Evolutionary conservation across 2,888 invertebrate species (phyloP).

Genomic region (Trissolcus brochymenae): DNA sequence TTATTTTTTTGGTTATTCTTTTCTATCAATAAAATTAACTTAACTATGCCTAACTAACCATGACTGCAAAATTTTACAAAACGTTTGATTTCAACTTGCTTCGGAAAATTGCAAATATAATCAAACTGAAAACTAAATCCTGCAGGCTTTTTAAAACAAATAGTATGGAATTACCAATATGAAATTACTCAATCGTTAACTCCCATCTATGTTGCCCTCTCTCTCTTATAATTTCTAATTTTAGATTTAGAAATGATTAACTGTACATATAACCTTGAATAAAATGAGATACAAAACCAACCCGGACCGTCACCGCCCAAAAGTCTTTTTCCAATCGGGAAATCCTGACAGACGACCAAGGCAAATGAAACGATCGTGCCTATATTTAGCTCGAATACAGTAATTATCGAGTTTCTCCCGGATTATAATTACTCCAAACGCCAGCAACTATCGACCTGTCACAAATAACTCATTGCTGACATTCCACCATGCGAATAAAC

Average conservation of each 20-base stretch:
- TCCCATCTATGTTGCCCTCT: too few species aligned
- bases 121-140: too few species aligned
- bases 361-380: conserved; percentile 47
- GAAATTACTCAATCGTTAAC: not conserved
- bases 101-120: too few species aligned
- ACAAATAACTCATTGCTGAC: conserved; percentile 63
- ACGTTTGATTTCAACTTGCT: too few species aligned
- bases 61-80: too few species aligned
- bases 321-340: conserved; percentile 37
- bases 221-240: too few species aligned
- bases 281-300: conserved; percentile 4
- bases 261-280: conserved; percentile 3
- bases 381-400: conserved; percentile 70
- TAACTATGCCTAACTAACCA: too few species aligned
- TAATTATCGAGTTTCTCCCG: conserved; percentile 68
- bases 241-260: not conserved
- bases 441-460: conserved; percentile 48
- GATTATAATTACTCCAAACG: conserved; percentile 61
- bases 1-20: too few species aligned
- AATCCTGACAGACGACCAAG: conserved; percentile 20
- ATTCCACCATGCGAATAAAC: conserved; percentile 6
- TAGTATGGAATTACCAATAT: too few species aligned
- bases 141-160: too few species aligned
- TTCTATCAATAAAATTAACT: too few species aligned
- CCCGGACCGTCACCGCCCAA: conserved; percentile 11